Base-by-base conservation (phyloP, 2,888 invertebrate species). In the Dasysyrphus albostriatus region DNA sequence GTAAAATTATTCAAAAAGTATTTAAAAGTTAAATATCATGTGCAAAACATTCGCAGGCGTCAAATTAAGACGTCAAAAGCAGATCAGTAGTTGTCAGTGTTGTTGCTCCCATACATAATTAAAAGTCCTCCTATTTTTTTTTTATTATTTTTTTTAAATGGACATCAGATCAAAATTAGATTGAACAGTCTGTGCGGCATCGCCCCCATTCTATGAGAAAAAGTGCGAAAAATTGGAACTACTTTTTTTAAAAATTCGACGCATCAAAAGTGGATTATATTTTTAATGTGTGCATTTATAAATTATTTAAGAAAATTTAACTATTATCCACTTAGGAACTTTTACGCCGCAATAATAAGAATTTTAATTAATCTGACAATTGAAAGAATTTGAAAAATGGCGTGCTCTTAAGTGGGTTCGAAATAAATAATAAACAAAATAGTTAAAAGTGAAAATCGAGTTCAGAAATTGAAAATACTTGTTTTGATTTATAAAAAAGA, bases 201-300 rank as follows among this genome's bases (percentile, higher is more conserved):
- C 84, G 72, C 72, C 80, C 72, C 80, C 84, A 54, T 84, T 84
- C 84, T 84, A 76, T 76, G 75, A 69, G 69, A 75, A 84, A 84
- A 80, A 75, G 84, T 81, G 84, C 80, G 80, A 84, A 72, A 84
- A 80, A 84, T 80, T 76, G 70, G 75, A 72, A 84, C 84, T 84
- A 67, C 80, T 72, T 51, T 83, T 65, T 63, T 19, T 56, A 75
- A 82, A 77, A 63, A 74, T 65, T 72, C 65, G 54, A 80, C 69
- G 54, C 69, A 69, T 56, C 51, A 24, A 63, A 24, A 72, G 39
- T 54, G 39, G 63, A 34, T 63, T 75, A 44, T 75, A 59, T 49
- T 67, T 47, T 49, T 6, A 34, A 34, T 63, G 63, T 49, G 37
- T 70, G 19, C 58, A 56, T 47, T 65, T 51, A 59, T 24, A 74